Conservation (phyloP, 1,140 invertebrate species). For the Leguminivora glycinivorella region DNA sequence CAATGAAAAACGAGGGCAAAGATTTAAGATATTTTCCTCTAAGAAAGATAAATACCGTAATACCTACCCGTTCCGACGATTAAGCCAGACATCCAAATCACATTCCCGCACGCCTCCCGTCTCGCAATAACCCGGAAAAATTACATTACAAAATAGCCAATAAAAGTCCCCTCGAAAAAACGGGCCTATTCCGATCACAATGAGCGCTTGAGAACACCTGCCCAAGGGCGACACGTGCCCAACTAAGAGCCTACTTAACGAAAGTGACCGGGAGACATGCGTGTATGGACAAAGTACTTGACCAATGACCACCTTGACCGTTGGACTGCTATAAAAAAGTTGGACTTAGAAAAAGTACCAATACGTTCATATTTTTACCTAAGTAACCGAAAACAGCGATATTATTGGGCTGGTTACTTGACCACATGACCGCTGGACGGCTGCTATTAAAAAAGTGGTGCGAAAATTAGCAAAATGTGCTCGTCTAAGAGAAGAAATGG, state of each 20-base stretch:
- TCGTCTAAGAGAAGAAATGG: too few species aligned
- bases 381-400: too few species aligned
- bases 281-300: not conserved
- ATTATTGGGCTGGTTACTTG: too few species aligned
- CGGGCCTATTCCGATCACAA: conserved; percentile 70
- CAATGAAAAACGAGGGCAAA: not conserved
- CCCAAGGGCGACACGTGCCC: conserved; percentile 59
- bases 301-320: not conserved
- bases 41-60: not conserved
- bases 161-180: conserved; percentile 53
- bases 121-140: conserved; percentile 27
- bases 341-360: not conserved
- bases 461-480: too few species aligned
- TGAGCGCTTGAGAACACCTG: conserved; percentile 60
- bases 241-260: conserved; percentile 71
- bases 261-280: conserved; percentile 62
- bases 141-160: conserved; percentile 34
- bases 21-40: not conserved
- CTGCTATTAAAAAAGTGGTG: too few species aligned
- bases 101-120: conserved; percentile 12
- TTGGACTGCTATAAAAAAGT: not conserved
- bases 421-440: too few species aligned
- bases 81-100: conserved; percentile 3
- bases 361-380: too few species aligned
- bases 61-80: conserved; percentile 5